Evolutionary conservation across 2,888 invertebrate genomes (phyloP).

Genomic region (Melanotus villosus): DNA sequence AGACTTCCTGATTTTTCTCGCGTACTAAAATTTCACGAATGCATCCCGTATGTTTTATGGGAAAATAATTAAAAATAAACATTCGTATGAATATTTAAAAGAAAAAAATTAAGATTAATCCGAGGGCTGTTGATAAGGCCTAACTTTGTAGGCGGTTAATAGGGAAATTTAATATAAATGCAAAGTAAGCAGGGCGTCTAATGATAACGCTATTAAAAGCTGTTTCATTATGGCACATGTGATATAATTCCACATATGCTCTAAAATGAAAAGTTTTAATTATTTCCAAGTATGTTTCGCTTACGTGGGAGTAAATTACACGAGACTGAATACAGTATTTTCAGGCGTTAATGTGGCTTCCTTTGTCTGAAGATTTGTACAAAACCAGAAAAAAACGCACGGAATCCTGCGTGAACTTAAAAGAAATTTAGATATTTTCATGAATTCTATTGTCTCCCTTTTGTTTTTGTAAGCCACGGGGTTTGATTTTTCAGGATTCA

Average conservation of each 20-base stretch:
- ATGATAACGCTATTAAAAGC: background rate
- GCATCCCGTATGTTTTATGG: background rate
- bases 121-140: too few species aligned
- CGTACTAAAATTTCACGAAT: background rate
- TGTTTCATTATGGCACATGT: background rate
- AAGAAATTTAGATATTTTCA: too few species aligned
- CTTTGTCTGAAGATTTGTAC: too few species aligned
- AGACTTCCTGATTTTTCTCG: background rate
- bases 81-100: background rate
- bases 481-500: too few species aligned
- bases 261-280: background rate
- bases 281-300: background rate
- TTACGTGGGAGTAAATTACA: background rate
- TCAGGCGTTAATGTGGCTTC: background rate
- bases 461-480: too few species aligned
- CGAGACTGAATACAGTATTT: background rate
- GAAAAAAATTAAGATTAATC: background rate
- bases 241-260: too few species aligned
- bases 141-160: background rate
- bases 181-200: background rate
- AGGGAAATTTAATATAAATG: background rate
- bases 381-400: too few species aligned
- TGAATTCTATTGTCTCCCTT: too few species aligned
- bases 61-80: background rate
- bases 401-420: too few species aligned